phyloP scores from a whole-genome alignment of 2,797 vertebrate genomes.

The Gymnoscopelus microlampas region DNA sequence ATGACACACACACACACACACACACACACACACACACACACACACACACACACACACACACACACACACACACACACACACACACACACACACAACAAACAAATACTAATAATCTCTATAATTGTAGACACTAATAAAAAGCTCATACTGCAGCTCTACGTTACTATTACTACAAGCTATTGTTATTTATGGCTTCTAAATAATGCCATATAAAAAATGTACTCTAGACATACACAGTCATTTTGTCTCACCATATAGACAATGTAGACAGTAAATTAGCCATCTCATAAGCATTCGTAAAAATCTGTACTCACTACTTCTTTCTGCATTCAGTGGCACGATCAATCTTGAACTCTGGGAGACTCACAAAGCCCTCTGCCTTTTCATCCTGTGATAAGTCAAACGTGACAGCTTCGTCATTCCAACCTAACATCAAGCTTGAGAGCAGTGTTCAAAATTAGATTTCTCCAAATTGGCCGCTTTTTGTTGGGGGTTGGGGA shows the following conservation, averaged over 20 bases:
- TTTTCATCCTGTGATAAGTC: conserved; percentile 89
- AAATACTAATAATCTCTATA: too few relatives aligned
- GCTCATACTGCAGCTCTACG: too few relatives aligned
- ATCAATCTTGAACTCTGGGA: conserved; percentile 98
- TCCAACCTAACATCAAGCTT: background rate
- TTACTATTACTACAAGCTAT: too few relatives aligned
- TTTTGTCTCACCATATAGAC: background rate
- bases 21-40: conserved; percentile 2
- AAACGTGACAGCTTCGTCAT: conserved; percentile 10
- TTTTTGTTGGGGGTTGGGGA: background rate
- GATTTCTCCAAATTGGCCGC: background rate
- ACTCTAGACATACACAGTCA: too few relatives aligned
- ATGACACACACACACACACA: background rate
- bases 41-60: too few relatives aligned
- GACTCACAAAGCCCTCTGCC: conserved; percentile 97
- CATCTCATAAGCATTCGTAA: background rate
- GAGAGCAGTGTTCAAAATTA: background rate
- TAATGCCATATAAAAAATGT: too few relatives aligned
- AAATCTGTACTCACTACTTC: conserved; percentile 91
- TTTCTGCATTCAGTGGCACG: conserved; percentile 96
- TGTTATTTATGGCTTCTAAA: too few relatives aligned
- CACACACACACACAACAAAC: too few relatives aligned
- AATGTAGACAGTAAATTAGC: background rate
- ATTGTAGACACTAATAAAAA: too few relatives aligned
- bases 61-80: too few relatives aligned